A percentile compares a stretch with the other conserved stretches of the same genome.
phyloP scores from a whole-genome alignment of 2,797 vertebrate species.

The Rhinophrynus dorsalis region DNA sequence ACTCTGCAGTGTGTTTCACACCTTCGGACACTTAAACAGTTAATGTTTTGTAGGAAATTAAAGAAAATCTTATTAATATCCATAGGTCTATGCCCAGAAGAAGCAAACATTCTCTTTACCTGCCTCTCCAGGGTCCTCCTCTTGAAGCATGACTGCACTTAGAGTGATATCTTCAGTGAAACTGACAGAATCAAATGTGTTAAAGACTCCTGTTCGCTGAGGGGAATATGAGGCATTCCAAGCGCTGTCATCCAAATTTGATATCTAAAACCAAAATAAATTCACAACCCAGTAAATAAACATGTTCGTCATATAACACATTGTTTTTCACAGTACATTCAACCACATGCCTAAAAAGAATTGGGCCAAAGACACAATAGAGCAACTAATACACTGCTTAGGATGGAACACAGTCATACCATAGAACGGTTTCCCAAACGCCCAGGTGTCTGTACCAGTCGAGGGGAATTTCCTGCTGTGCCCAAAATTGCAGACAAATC shows the following conservation, averaged over 20 bases:
- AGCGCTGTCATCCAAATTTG: constrained; percentile 85
- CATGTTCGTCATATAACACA: no score
- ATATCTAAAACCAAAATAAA: constrained; percentile 14
- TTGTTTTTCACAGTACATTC: no score
- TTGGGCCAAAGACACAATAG: no score
- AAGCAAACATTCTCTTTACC: constrained; percentile 62
- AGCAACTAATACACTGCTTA: no score
- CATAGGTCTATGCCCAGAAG: neutral
- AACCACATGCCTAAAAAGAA: no score
- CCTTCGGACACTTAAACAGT: no score
- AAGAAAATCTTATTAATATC: neutral
- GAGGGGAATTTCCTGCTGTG: constrained; percentile 74
- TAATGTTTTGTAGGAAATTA: no score
- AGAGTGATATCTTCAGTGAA: constrained; percentile 82
- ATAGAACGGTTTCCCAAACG: constrained; percentile 66
- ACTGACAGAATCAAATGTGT: constrained; percentile 65
- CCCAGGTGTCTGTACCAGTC: constrained; percentile 73
- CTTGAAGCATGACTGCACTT: constrained; percentile 84
- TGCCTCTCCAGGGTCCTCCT: constrained; percentile 93
- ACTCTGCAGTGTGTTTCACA: no score
- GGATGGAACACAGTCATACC: no score
- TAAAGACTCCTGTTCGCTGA: constrained; percentile 64
- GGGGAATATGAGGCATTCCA: constrained; percentile 82
- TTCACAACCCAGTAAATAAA: no score
- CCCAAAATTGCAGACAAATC: constrained; percentile 81